Evolutionary conservation across 2,888 invertebrate species (phyloP).

Genomic region (Belgica antarctica): DNA sequence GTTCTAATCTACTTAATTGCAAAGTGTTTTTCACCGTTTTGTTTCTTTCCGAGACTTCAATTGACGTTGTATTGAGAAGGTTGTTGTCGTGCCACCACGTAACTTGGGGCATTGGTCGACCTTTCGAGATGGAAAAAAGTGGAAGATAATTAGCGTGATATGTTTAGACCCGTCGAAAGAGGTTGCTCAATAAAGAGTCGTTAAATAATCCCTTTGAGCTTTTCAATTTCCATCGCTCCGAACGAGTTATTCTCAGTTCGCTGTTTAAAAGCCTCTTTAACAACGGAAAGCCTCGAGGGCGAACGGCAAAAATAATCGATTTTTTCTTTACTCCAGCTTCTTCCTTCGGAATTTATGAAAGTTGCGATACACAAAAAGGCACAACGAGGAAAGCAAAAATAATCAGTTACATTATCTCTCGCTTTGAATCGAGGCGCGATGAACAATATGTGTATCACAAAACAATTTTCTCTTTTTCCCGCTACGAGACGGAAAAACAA

Average conservation of each 20-base stretch:
- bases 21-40: slow-evolving; percentile 65
- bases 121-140: slow-evolving; percentile 51
- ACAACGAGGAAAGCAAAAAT: not conserved
- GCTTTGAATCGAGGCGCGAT: slow-evolving; percentile 16
- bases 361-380: slow-evolving; percentile 7
- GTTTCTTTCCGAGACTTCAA: slow-evolving; percentile 62
- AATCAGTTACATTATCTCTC: not conserved
- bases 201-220: slow-evolving; percentile 18
- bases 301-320: slow-evolving; percentile 15
- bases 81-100: slow-evolving; percentile 68
- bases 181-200: not conserved
- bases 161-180: not conserved
- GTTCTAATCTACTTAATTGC: slow-evolving; percentile 61
- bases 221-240: slow-evolving; percentile 9
- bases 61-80: slow-evolving; percentile 61
- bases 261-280: slow-evolving; percentile 3
- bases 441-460: slow-evolving; percentile 28
- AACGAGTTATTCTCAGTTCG: not conserved
- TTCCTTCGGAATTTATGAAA: slow-evolving; percentile 20
- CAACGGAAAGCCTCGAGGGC: not conserved
- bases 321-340: slow-evolving; percentile 26
- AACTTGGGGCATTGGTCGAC: slow-evolving; percentile 64
- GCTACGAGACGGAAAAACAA: not conserved
- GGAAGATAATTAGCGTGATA: slow-evolving; percentile 17
- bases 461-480: slow-evolving; percentile 19